Conservation (phyloP, 2,113 vertebrate species). For the Aplodontia rufa region DNA sequence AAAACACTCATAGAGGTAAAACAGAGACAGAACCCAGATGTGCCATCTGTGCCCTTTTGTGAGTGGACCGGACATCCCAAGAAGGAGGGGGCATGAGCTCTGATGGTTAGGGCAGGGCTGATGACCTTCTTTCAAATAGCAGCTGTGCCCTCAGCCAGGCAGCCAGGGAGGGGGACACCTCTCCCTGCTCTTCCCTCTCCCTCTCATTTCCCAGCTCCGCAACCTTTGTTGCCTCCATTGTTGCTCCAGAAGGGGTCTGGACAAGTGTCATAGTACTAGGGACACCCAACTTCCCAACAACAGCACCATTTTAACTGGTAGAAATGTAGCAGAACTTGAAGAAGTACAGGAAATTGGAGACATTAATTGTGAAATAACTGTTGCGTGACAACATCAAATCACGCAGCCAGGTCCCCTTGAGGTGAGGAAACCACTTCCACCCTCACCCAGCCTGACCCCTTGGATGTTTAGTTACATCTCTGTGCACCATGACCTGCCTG, state of each 20-base stretch:
- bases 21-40: constrained; percentile 22
- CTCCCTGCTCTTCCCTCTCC: neutral
- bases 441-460: neutral
- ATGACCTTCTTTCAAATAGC: neutral
- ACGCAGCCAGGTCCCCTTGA: neutral
- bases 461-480: neutral
- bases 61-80: neutral
- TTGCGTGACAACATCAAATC: neutral
- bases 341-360: neutral
- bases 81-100: neutral
- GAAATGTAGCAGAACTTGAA: neutral
- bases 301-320: neutral
- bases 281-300: neutral
- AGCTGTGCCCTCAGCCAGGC: neutral
- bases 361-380: neutral
- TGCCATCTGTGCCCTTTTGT: neutral
- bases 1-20: neutral
- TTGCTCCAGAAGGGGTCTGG: neutral
- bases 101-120: neutral
- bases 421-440: neutral
- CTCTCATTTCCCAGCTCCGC: neutral
- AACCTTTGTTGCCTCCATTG: no score
- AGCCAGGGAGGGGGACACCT: neutral
- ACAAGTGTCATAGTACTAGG: neutral
- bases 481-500: neutral